Evolutionary conservation across 2,888 invertebrate genomes (phyloP), one percentile per base, ranked within the genome.

Genomic region (Unio pictorum): DNA sequence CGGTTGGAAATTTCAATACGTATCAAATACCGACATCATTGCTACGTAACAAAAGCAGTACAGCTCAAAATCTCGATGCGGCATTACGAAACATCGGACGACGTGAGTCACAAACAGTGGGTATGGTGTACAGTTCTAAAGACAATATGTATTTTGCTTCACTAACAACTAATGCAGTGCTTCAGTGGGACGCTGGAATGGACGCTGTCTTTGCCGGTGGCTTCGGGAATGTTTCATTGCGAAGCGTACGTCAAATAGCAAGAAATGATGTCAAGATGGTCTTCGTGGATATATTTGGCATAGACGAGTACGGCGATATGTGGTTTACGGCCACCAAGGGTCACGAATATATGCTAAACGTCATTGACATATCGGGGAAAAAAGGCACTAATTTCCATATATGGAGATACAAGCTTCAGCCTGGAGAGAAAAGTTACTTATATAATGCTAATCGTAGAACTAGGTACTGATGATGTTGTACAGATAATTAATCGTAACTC

Each of bases 301-400:
- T 74, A 55, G 74, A 77, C 58, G 75, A 71, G 0, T 71, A 73
- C 6, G 79, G 79, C 2, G 66, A 74, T 64, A 62, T 82, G n/a
- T 82, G 81, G 81, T 74, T 81, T 63, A 73, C 76, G 15, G 74
- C 81, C 7, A 81, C 80, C 63, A 69, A 74, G 30, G 65, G 80
- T 26, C 67, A 71, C 6, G 63, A 61, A 4, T 77, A 72, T 60
- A 54, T 73, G 28, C 23, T 30, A 23, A 30, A 58, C 15, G 60
- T 54, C n/a, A 66, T 68, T 61, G 34, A 45, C 45, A 64, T 34
- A 68, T 63, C 28, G 56, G 55, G 4, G 34, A 55, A 18, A 54
- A n/a, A 55, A 7, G 26, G n/a, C 8, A 18, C 61, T 1, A 63
- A 72, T 23, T 63, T 68, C 56, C 30, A 61, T 34, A 72, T 72